Base-by-base conservation (phyloP, 1,140 invertebrate genomes). In the Carposina sasakii region DNA sequence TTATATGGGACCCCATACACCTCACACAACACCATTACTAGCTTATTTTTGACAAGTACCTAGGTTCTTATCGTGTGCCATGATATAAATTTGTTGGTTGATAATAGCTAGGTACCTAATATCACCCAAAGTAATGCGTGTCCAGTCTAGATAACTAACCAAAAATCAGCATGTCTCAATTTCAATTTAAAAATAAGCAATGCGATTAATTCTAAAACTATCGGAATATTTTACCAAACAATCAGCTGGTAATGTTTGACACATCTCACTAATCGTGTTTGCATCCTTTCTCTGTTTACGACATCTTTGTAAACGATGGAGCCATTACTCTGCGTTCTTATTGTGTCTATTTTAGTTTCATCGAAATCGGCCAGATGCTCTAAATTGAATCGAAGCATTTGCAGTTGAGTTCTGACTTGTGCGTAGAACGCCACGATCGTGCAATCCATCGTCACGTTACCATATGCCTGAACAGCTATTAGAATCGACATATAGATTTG, bases 401-500 rank as follows among this genome's bases (percentile, higher is more conserved):
- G 50, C 15, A 76, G 50, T 36, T 79, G 76, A n/a, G 59, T 63
- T 44, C 65, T 69, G 1, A 65, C 63, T 48, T 67, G 67, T 4
- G 63, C 55, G 40, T 69, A 76, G 23, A 76, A 71, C 9, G 68
- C 58, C 3, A 71, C 68, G 13, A 79, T 72, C 8, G 67, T 71
- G 37, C 76, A 76, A 30, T 79, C 73, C 70, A 76, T 71, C n/a
- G 71, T 76, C 5, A 71, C 63, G 39, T 76, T 69, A 1, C 58
- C 76, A 20, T 66, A 72, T 5, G 55, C 76, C 61, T 76, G 71
- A 16, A 69, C 23, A 12, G 59, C 60, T 55, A 76, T 66, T 22
- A 67, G 16, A 19, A 71, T 30, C 9, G 57, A 56, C 65, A 72
- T 67, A 19, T 64, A 71, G 1, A 49, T 19, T 0, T 59, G 24